Percentiles rank a stretch among this genome's conserved stretches.
Conservation (phyloP, 2,797 vertebrate species). For the Sphenopsis melanotis region DNA sequence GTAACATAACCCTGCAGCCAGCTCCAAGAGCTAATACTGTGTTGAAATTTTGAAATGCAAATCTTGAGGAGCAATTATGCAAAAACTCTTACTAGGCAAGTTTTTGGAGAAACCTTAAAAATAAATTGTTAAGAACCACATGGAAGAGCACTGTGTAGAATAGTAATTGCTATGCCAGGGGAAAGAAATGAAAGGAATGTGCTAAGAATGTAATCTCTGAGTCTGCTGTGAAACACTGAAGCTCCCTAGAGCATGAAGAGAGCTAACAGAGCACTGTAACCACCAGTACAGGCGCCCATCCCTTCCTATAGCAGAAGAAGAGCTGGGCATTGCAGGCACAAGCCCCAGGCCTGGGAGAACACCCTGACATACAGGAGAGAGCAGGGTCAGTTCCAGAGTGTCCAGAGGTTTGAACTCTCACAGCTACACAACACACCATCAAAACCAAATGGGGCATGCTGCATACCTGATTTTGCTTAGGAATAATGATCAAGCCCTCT, state of each 20-base stretch:
- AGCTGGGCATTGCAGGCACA: not conserved
- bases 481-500: not conserved
- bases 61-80: constrained; percentile 26
- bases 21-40: not conserved
- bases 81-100: constrained; percentile 44
- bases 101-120: constrained; percentile 44
- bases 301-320: not conserved
- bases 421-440: not conserved
- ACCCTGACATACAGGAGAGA: not conserved
- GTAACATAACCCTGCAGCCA: not conserved
- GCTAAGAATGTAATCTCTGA: not conserved
- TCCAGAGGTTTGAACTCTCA: not conserved
- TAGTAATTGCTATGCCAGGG: not conserved
- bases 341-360: not conserved
- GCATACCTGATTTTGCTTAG: not conserved
- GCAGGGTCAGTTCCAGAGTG: not conserved
- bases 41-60: constrained; percentile 23
- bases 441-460: not conserved
- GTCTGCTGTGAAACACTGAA: not conserved
- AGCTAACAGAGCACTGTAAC: not conserved
- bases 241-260: not conserved
- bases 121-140: constrained; percentile 42
- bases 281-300: not conserved
- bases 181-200: constrained; percentile 10
- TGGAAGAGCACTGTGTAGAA: not conserved